Conservation (phyloP, 2,888 invertebrate genomes). For the Metopia argyrocephala region DNA sequence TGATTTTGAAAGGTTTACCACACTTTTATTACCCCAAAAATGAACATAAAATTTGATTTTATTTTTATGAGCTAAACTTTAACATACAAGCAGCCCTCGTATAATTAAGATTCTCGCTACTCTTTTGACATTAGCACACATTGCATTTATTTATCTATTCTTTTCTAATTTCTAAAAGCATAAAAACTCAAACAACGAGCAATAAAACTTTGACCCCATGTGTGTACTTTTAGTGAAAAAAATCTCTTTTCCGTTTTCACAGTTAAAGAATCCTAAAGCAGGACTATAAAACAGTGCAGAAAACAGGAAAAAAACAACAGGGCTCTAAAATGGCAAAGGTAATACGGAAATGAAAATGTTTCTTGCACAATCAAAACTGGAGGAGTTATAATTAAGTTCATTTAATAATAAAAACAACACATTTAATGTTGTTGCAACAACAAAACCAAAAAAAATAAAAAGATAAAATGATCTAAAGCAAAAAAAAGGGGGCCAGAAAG, state of each 20-base stretch:
- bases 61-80: background rate
- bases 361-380: slow-evolving; percentile 61
- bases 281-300: background rate
- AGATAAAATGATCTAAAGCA: background rate
- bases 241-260: background rate
- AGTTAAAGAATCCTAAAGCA: slow-evolving; percentile 29
- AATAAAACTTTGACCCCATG: background rate
- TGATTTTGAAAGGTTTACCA: background rate
- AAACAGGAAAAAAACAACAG: slow-evolving; percentile 8
- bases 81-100: background rate
- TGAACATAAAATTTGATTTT: background rate
- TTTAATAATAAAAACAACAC: no score
- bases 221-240: background rate
- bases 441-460: slow-evolving; percentile 20
- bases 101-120: background rate
- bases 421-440: slow-evolving; percentile 25
- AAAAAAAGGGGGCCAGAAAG: slow-evolving; percentile 44
- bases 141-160: background rate
- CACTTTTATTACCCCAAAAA: background rate
- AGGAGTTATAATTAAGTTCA: slow-evolving; percentile 63
- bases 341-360: slow-evolving; percentile 26
- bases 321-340: slow-evolving; percentile 11
- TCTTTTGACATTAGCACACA: background rate
- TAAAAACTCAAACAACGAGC: background rate
- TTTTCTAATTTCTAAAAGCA: background rate